Conservation (phyloP, 2,888 invertebrate genomes). For the Saturnia pavonia region DNA sequence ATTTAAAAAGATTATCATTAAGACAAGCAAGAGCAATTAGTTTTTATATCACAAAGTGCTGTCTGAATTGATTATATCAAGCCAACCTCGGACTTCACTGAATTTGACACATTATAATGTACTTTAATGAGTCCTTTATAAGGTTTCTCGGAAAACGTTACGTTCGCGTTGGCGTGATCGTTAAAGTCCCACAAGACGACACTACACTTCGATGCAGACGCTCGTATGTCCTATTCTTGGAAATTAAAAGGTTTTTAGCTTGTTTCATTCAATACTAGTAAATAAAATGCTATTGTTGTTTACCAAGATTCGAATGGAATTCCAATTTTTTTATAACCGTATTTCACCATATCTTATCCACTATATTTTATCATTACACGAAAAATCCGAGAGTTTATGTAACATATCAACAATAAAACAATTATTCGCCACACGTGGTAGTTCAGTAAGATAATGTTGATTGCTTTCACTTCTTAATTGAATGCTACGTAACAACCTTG, state of each 20-base stretch:
- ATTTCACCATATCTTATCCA: no score
- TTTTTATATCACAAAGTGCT: neutral
- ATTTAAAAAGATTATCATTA: neutral
- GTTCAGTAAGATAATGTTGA: slow-evolving; percentile 11
- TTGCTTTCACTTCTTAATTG: slow-evolving; percentile 20
- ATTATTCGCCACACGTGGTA: slow-evolving; percentile 11
- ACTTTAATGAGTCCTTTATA: slow-evolving; percentile 56
- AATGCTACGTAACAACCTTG: neutral
- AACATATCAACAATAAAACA: slow-evolving; percentile 10
- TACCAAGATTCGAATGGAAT: neutral
- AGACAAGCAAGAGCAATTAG: neutral
- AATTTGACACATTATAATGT: slow-evolving; percentile 56
- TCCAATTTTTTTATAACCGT: neutral
- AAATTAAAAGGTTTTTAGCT: slow-evolving; percentile 31
- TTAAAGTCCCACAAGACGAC: slow-evolving; percentile 51
- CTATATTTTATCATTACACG: neutral
- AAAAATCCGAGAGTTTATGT: neutral
- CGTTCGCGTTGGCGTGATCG: slow-evolving; percentile 45
- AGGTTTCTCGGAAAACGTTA: slow-evolving; percentile 63
- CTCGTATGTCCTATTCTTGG: slow-evolving; percentile 44
- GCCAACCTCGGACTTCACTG: slow-evolving; percentile 28
- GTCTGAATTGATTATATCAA: slow-evolving; percentile 1
- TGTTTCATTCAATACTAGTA: neutral
- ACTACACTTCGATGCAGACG: slow-evolving; percentile 47
- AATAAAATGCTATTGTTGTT: neutral